Percentiles rank a stretch among this genome's conserved stretches.
Evolutionary conservation across 2,113 vertebrate species (phyloP).

Genomic region (Dromiciops gliroides): DNA sequence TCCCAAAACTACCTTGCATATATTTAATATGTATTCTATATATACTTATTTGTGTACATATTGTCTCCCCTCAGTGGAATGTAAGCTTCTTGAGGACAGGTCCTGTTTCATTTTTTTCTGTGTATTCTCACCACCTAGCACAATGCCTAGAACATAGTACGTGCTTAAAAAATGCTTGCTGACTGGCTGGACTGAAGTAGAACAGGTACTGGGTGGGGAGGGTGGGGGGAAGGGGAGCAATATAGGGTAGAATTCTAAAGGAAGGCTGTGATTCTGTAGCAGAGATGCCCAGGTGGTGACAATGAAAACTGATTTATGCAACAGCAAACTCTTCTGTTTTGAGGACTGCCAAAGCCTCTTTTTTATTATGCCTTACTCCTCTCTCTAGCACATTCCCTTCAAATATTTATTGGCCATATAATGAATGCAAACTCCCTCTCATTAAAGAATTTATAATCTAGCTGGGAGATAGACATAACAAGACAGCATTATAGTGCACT

Average conservation of each 20-base stretch:
- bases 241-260: too few species aligned
- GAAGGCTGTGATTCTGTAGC: too few species aligned
- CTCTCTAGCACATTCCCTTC: neutral
- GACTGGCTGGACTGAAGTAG: too few species aligned
- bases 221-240: too few species aligned
- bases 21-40: neutral
- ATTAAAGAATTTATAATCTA: neutral
- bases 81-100: neutral
- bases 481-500: neutral
- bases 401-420: too few species aligned
- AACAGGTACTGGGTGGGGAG: neutral
- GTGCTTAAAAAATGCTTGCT: neutral
- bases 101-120: neutral
- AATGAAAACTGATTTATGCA: neutral
- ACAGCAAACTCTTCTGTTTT: neutral
- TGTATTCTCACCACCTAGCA: neutral
- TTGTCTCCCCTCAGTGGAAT: neutral
- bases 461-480: neutral
- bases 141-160: too few species aligned
- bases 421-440: neutral
- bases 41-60: neutral
- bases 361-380: neutral
- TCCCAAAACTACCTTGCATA: neutral
- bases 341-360: neutral
- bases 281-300: neutral